phyloP scores from a whole-genome alignment of 2,888 invertebrate genomes.

The Dioctria rufipes region DNA sequence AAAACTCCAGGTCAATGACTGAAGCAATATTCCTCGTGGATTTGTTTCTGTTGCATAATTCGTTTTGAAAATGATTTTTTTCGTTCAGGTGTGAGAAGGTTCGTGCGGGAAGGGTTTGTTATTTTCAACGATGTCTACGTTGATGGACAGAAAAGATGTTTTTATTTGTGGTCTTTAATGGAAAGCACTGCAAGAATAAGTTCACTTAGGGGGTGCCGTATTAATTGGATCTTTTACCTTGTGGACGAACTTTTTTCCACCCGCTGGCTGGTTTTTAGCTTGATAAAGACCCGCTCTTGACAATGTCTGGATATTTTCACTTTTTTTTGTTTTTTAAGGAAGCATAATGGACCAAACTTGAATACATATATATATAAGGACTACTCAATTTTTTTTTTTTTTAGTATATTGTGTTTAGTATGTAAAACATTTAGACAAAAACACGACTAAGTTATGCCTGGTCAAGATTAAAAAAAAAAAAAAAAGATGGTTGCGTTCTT shows the following conservation, averaged over 20 bases:
- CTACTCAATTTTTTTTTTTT: too few relatives aligned
- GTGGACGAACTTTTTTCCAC: background rate
- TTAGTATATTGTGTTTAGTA: too few relatives aligned
- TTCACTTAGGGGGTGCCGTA: constrained; percentile 18
- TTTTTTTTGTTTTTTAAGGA: background rate
- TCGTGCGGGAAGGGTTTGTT: background rate
- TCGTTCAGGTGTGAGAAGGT: background rate
- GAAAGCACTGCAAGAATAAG: constrained; percentile 21
- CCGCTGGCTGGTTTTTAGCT: background rate
- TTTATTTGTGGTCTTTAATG: constrained; percentile 14
- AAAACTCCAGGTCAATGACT: background rate
- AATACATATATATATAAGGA: too few relatives aligned
- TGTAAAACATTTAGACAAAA: too few relatives aligned
- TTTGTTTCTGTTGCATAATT: background rate
- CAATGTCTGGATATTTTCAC: background rate
- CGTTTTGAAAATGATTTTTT: background rate
- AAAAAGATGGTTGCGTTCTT: too few relatives aligned
- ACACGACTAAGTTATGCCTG: too few relatives aligned
- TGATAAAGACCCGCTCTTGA: background rate
- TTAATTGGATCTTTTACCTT: constrained; percentile 27
- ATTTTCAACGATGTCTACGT: constrained; percentile 1
- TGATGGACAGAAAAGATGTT: constrained; percentile 20
- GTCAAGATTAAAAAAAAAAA: too few relatives aligned
- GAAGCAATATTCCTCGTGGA: background rate
- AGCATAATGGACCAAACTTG: background rate